Conservation (phyloP, 2,797 vertebrate species). For the Distichodus sexfasciatus region DNA sequence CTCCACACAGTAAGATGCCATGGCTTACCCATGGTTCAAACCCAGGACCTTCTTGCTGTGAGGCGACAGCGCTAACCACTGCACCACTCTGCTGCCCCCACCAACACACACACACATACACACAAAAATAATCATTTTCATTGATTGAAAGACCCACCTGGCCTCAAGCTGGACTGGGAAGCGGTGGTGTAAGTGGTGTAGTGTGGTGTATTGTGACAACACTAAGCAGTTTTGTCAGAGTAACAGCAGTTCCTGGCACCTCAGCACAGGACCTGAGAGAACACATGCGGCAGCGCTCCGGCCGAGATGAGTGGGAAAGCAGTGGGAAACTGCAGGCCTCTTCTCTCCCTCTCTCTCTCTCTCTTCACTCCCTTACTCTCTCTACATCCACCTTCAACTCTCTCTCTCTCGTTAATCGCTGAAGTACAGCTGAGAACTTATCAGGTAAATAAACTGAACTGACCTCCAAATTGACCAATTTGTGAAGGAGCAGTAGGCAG, state of each 20-base stretch:
- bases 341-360: neutral
- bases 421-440: no score
- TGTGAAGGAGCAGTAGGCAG: no score
- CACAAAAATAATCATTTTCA: no score
- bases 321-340: neutral
- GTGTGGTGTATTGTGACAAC: constrained; percentile 22
- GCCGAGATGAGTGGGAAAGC: constrained; percentile 29
- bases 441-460: no score
- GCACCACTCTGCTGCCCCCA: no score
- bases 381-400: neutral
- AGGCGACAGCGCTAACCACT: no score
- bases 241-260: constrained; percentile 36
- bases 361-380: neutral
- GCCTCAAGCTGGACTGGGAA: neutral
- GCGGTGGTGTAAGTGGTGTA: neutral
- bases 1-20: no score
- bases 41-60: no score
- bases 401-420: neutral
- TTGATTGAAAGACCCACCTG: no score
- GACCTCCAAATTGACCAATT: no score
- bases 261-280: constrained; percentile 31
- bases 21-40: no score
- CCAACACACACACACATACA: no score
- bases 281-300: constrained; percentile 37
- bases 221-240: constrained; percentile 36